Conservation (phyloP, 2,113 vertebrate genomes). For the Rhipidura dahli region DNA sequence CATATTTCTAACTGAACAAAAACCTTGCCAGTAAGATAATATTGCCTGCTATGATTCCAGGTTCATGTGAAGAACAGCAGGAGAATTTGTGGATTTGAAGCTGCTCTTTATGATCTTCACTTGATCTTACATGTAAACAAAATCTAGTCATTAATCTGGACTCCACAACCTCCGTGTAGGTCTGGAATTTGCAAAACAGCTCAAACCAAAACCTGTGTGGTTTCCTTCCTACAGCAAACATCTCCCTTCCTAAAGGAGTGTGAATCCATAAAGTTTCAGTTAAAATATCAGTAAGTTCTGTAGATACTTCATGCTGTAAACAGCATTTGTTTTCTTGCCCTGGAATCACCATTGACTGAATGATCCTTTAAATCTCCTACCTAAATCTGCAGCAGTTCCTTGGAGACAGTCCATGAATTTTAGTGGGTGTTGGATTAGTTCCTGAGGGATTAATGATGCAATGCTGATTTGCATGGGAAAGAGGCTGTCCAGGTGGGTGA, state of each 20-base stretch:
- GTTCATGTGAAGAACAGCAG: background rate
- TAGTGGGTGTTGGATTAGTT: background rate
- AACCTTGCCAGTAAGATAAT: background rate
- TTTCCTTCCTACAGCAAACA: background rate
- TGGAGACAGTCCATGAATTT: background rate
- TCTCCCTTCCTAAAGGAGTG: background rate
- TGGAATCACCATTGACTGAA: background rate
- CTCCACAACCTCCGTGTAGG: background rate
- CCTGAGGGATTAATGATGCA: background rate
- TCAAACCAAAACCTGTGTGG: background rate
- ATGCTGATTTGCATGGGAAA: background rate
- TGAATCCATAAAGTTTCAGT: background rate
- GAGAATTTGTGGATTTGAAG: background rate
- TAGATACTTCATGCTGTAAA: background rate
- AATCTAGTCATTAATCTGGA: background rate
- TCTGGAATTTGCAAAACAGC: background rate
- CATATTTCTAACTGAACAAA: background rate
- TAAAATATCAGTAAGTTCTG: background rate
- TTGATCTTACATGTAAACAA: background rate
- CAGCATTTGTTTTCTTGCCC: background rate
- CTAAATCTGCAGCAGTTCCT: background rate
- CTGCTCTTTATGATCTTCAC: background rate
- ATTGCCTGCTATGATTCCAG: background rate
- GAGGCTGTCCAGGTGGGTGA: background rate
- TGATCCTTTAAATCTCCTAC: background rate